These are phyloP conservation scores for Pyrrhia umbra DNA, from an alignment of 2,888 invertebrate genomes.

Conservation along the genomic window DNA sequence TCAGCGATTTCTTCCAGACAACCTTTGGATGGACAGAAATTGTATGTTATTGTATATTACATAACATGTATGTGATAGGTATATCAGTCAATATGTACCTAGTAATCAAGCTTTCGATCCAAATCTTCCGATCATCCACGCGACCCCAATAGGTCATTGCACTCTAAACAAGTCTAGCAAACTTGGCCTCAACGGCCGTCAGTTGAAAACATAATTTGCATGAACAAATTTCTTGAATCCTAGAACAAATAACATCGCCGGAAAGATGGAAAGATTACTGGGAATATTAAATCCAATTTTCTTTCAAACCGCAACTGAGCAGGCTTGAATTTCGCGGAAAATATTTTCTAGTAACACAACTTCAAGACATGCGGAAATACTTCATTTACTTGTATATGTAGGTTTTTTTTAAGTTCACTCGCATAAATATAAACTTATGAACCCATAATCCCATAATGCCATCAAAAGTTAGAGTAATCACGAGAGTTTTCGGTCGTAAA, in stretches of 20 bases:
- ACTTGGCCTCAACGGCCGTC: slow-evolving; percentile 54
- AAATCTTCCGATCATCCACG: slow-evolving; percentile 13
- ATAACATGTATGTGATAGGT: neutral
- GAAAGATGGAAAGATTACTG: slow-evolving; percentile 52
- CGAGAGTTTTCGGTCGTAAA: slow-evolving; percentile 59
- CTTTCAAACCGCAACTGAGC: slow-evolving; percentile 11
- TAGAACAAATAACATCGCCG: slow-evolving; percentile 42
- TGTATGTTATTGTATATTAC: no score
- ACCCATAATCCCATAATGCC: slow-evolving; percentile 58
- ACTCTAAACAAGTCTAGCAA: slow-evolving; percentile 23
- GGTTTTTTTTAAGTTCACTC: slow-evolving; percentile 35
- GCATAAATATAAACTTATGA: slow-evolving; percentile 61
- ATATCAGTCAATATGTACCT: neutral
- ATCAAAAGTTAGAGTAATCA: slow-evolving; percentile 64
- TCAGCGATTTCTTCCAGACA: no score
- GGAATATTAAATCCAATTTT: slow-evolving; percentile 41
- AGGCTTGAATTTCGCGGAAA: slow-evolving; percentile 13
- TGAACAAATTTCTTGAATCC: slow-evolving; percentile 36
- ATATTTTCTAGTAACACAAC: slow-evolving; percentile 23
- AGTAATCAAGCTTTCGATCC: slow-evolving; percentile 9
- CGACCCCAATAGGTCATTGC: slow-evolving; percentile 27
- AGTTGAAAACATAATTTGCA: slow-evolving; percentile 51
- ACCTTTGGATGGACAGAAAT: no score
- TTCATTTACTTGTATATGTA: slow-evolving; percentile 17
- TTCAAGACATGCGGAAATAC: slow-evolving; percentile 12